Conservation (phyloP, 1,140 invertebrate genomes). For the Stegodyphus mimosarum region DNA sequence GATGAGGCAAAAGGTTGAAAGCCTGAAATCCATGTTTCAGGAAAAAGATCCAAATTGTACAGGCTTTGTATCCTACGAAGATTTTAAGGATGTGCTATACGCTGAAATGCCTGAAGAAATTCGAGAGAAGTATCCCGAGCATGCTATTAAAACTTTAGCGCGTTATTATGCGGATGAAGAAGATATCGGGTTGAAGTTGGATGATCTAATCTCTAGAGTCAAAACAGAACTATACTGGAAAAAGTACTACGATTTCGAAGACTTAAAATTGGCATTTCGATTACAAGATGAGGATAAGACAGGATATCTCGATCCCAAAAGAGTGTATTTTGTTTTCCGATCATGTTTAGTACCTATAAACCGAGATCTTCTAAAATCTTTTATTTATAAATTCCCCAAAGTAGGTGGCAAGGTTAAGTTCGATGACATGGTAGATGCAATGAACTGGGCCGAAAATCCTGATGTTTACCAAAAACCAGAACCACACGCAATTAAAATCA, state of each 20-base stretch:
- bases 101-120: constrained; percentile 9
- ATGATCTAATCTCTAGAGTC: not conserved
- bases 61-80: constrained; percentile 14
- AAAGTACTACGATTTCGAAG: constrained; percentile 34
- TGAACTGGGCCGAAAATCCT: not conserved
- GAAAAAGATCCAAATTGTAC: constrained; percentile 5
- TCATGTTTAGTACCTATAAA: constrained; percentile 2
- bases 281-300: constrained; percentile 22
- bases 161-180: constrained; percentile 18
- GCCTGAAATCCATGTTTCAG: constrained; percentile 12
- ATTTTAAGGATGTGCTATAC: constrained; percentile 24
- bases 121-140: constrained; percentile 4
- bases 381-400: constrained; percentile 24
- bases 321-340: constrained; percentile 33
- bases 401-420: not conserved
- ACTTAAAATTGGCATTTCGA: constrained; percentile 20
- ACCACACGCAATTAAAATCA: constrained; percentile 16
- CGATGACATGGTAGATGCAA: not conserved
- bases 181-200: constrained; percentile 7
- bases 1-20: not conserved
- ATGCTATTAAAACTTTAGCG: constrained; percentile 20
- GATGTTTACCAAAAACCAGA: not conserved
- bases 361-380: constrained; percentile 42
- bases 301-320: constrained; percentile 5
- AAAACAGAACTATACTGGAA: constrained; percentile 34